Percentiles rank a stretch among this genome's conserved stretches.
Conservation (phyloP, 2,113 vertebrate species). For the Takifugu flavidus region DNA sequence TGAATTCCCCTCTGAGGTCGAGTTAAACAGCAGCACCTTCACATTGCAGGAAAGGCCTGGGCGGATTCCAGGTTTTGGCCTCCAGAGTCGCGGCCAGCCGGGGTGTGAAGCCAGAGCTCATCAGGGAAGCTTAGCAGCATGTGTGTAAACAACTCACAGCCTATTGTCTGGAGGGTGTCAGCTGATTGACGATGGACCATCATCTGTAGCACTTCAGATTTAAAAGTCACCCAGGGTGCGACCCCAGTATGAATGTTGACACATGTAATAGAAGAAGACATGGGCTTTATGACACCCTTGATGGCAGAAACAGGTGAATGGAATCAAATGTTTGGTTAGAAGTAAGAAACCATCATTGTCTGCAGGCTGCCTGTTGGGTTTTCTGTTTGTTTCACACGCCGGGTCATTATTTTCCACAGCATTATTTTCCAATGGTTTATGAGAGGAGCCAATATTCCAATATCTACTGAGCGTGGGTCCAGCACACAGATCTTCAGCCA, state of each 20-base stretch:
- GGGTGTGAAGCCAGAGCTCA: slow-evolving; percentile 42
- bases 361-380: too few species aligned
- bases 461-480: too few species aligned
- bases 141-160: slow-evolving; percentile 19
- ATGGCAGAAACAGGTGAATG: too few species aligned
- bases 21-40: background rate
- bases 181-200: background rate
- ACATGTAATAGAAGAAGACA: too few species aligned
- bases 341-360: too few species aligned
- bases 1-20: slow-evolving; percentile 2
- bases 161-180: background rate
- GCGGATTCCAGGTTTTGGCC: slow-evolving; percentile 36
- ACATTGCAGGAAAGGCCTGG: slow-evolving; percentile 40
- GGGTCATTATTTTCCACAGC: too few species aligned
- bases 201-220: slow-evolving; percentile 15
- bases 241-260: too few species aligned
- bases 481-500: slow-evolving; percentile 8
- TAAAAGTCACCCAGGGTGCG: background rate
- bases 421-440: background rate
- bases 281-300: too few species aligned
- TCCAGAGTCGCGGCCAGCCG: slow-evolving; percentile 21
- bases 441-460: background rate
- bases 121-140: slow-evolving; percentile 44
- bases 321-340: too few species aligned
- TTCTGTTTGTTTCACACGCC: too few species aligned